phyloP scores from a whole-genome alignment of 2,888 invertebrate genomes.

The Saturnia japonica region DNA sequence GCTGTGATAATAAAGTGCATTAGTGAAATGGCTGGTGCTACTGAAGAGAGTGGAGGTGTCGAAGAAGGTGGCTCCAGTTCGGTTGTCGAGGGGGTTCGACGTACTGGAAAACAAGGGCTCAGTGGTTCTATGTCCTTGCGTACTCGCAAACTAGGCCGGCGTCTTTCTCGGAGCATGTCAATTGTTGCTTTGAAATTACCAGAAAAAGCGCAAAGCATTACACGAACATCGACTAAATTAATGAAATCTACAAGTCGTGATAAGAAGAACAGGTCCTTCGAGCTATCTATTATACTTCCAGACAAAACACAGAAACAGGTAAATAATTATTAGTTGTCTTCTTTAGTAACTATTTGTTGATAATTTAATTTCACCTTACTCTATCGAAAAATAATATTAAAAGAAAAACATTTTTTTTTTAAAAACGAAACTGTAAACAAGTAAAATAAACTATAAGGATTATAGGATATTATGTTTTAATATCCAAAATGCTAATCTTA shows the following conservation, averaged over 20 bases:
- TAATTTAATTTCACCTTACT: background rate
- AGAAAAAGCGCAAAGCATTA: slow-evolving; percentile 83
- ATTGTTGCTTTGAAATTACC: slow-evolving; percentile 79
- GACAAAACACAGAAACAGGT: slow-evolving; percentile 85
- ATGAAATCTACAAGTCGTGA: slow-evolving; percentile 81
- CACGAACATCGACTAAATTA: slow-evolving; percentile 82
- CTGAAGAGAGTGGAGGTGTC: slow-evolving; percentile 61
- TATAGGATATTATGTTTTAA: background rate
- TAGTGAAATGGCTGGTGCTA: slow-evolving; percentile 77
- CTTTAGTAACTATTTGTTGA: background rate
- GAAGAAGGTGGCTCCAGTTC: slow-evolving; percentile 50
- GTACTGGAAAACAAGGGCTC: slow-evolving; percentile 61
- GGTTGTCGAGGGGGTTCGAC: slow-evolving; percentile 40
- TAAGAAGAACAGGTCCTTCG: slow-evolving; percentile 81
- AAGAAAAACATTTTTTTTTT: background rate
- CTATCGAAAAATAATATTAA: background rate
- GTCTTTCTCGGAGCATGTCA: slow-evolving; percentile 80
- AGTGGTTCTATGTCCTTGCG: slow-evolving; percentile 77
- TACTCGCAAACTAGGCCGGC: slow-evolving; percentile 76
- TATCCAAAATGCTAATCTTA: background rate
- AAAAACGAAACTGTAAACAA: slow-evolving; percentile 13
- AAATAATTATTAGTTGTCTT: slow-evolving; percentile 35
- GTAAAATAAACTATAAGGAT: background rate
- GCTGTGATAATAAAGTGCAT: slow-evolving; percentile 61
- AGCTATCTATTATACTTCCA: slow-evolving; percentile 84